Base-by-base conservation (phyloP, 2,797 vertebrate species). In the Apodemus agrarius region DNA sequence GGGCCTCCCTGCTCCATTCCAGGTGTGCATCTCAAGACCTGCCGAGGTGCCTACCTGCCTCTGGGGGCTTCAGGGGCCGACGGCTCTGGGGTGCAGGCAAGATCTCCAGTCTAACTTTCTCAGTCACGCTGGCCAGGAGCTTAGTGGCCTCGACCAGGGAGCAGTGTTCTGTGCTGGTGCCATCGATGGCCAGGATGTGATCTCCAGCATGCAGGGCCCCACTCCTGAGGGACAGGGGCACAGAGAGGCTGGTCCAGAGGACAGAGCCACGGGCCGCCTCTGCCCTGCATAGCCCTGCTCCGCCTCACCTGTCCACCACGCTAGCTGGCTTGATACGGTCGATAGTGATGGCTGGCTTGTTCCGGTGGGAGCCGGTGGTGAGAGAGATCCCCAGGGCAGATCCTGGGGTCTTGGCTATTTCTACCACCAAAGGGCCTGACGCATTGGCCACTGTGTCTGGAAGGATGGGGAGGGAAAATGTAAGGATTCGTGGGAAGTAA, bases 291-390 rank as follows among this genome's bases (percentile, higher is more conserved):
- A 1, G 8, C 4, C 5, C 6, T 2, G 1, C 31, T 13, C 21
- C 4, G 0, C 57, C 96, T 69, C 98, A 99, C 99, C 99, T 99
- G 99, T 99, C 99, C 94, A 99, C 99, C 95, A 99, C 99, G 0
- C 99, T 99, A 98, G 99, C 99, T 0, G 99, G 99, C 97, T 99
- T 99, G 86, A 99, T 99, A 96, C 99, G 99, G 98, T 99, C 99
- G 0, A 99, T 99, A 96, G 99, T 98, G 72, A 99, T 99, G 96
- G 99, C 99, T 54, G 99, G 99, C 97, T 99, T 99, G 98, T 99
- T 99, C 59, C 99, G 98, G 98, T 99, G 99, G 29, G 89, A 98
- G 95, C 99, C 98, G 0, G 99, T 98, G 0, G 98, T 99, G 96
- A 99, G 98, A 0, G 99, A 99, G 98, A 99, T 99, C 16, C 99